Evolutionary conservation across 2,888 invertebrate genomes (phyloP), one percentile per base, ranked within the genome.

Genomic region (Automeris io): DNA sequence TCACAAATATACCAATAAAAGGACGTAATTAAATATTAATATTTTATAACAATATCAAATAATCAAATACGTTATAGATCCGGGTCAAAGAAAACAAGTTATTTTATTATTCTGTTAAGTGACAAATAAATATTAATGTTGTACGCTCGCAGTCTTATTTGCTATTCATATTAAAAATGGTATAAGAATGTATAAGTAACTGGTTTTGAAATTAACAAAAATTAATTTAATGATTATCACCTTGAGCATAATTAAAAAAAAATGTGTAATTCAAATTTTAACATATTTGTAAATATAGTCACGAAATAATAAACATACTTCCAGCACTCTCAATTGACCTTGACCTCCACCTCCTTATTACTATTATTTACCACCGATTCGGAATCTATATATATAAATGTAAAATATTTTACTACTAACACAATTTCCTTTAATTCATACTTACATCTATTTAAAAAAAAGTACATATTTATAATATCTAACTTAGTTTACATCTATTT

Each of bases 81-180:
- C 81, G 79, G 79, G 79, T 80, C 75, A 76, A 71, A 77, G 56
- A 69, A 50, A 73, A 77, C 74, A 46, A 65, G 71, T 73, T 72
- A 53, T 63, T 67, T 64, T 58, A 64, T 61, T 56, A 60, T 59
- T 63, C 51, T 43, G 51, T 45, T 41, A 46, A 45, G 52, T 47
- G 51, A 61, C 54, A 58, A 57, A 56, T 43, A 43, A 39, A 47
- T 51, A 47, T 45, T 35, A 41, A 49, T 54, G 60, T 46, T 51
- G 47, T 16, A 29, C 50, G 47, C 49, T 37, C 13, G 37, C 45
- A 42, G 22, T 39, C 12, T 19, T 21, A 34, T n/a, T 39, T 31
- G 18, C 26, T 39, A 34, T 39, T 35, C 39, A 39, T 22, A 22
- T 19, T 34, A 9, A 39, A 29, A 23, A 4, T 47, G 38, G 38